Evolutionary conservation across 2,797 vertebrate genomes (phyloP), one percentile per base, ranked within the genome.

Genomic region (Prunella strophiata): DNA sequence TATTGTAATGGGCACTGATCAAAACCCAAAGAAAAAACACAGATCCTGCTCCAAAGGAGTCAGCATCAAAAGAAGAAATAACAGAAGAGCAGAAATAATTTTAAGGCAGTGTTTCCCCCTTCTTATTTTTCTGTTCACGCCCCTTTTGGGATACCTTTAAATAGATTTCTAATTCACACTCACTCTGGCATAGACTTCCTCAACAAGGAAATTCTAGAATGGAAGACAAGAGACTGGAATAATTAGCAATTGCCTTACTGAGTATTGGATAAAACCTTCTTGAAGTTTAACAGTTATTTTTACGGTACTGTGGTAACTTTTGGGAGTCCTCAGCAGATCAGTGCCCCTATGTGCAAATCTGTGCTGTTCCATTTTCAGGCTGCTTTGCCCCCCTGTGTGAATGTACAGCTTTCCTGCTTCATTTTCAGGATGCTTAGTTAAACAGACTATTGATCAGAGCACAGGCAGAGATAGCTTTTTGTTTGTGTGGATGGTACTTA

Each of bases 1-100:
- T 89, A 89, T 92, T 86, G 70, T 88, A 96, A 91, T 93, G 74
- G 82, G 71, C 79, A 94, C 79, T 84, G 89, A 91, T 92, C 87
- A 79, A 96, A 95, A 93, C 67, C 54, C 79, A 58, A 72, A 59
- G 85, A 20, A 78, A 89, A 81, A 88, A 70, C 11, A 63, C 0
- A 19, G 73, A 51, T 92, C 67, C 71, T 79, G 65, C 73, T 89
- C 91, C 79, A 93, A 76, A 92, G 58, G 48, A 92, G 58, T 84
- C 79, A 27, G 79, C 73, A 85, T 59, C 82, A 62, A 91, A 96
- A 94, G 72, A 75, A 72, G 84, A 75, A 94, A 78, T 81, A 83
- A 78, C 32, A 75, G 79, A 88, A 95, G 48, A 79, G 84, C 66
- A 84, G 51, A 73, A 95, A 93, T 63, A 88, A 61, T 85, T 92